Evolutionary conservation across 2,888 invertebrate species (phyloP).

Genomic region (Brachypalpus laphriformis): DNA sequence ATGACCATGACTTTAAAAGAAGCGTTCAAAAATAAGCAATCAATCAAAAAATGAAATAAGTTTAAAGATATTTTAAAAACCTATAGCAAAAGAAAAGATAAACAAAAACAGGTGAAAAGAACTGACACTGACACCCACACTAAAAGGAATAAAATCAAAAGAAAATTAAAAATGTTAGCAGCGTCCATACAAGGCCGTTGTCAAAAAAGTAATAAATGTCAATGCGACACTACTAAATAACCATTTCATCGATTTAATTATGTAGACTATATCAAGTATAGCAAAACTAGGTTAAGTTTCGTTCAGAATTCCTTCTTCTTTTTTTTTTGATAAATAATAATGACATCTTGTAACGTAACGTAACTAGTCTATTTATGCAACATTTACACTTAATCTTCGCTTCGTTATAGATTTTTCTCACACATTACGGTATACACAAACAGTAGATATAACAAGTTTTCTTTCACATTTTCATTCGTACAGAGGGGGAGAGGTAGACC

Average conservation of each 20-base stretch:
- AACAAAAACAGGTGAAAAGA: background rate
- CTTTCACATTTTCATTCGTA: background rate
- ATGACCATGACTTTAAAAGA: too few species aligned
- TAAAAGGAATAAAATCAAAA: background rate
- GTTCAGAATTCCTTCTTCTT: background rate
- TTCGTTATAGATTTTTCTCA: background rate
- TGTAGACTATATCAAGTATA: background rate
- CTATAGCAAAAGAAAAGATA: background rate
- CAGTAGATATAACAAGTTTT: background rate
- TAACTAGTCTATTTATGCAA: background rate
- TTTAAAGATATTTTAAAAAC: too few species aligned
- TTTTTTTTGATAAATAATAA: background rate
- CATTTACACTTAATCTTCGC: background rate
- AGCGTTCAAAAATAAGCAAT: too few species aligned
- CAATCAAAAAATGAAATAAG: too few species aligned
- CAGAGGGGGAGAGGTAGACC: background rate
- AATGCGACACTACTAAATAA: conserved; percentile 11
- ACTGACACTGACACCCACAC: background rate
- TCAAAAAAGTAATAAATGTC: conserved; percentile 26
- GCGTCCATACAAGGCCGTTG: conserved; percentile 11
- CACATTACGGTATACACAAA: background rate
- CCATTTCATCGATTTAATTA: background rate
- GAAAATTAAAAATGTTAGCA: conserved; percentile 8
- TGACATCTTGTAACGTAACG: background rate
- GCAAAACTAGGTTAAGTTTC: background rate